Conservation (phyloP, 1,140 invertebrate genomes). For the Odontomachus brunneus region DNA sequence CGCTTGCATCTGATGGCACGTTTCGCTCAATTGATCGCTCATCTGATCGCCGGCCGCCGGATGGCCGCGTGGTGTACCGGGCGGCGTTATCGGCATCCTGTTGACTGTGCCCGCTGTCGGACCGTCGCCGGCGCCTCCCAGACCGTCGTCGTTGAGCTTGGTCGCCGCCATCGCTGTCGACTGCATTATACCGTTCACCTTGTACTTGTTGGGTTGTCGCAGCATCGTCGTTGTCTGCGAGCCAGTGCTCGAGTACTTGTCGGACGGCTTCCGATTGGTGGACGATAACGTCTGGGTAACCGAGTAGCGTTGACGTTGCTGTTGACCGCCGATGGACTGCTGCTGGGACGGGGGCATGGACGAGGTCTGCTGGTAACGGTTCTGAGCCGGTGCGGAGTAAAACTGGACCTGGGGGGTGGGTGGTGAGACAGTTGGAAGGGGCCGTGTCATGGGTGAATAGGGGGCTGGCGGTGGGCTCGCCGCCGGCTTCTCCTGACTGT, state of each 20-base stretch:
- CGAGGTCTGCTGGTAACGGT: conserved; percentile 74
- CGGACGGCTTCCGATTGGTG: conserved; percentile 66
- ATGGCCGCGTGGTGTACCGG: conserved; percentile 75
- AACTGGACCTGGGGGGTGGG: conserved; percentile 83
- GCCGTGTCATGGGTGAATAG: conserved; percentile 78
- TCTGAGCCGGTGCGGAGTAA: conserved; percentile 73
- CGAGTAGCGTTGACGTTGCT: conserved; percentile 62
- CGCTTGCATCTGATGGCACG: conserved; percentile 84
- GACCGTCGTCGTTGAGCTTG: conserved; percentile 71
- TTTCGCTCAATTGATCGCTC: conserved; percentile 77
- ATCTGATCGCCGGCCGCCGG: conserved; percentile 70
- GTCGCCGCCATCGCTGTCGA: conserved; percentile 39
- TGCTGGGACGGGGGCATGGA: conserved; percentile 63
- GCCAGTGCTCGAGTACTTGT: conserved; percentile 68
- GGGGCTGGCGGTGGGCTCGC: conserved; percentile 79
- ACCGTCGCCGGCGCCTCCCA: conserved; percentile 80
- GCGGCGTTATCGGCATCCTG: conserved; percentile 80
- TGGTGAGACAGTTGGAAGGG: conserved; percentile 80
- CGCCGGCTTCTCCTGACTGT: conserved; percentile 59
- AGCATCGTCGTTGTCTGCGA: conserved; percentile 68
- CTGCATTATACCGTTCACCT: conserved; percentile 80
- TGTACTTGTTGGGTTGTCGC: conserved; percentile 80
- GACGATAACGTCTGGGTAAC: conserved; percentile 47
- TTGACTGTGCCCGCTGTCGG: conserved; percentile 29
- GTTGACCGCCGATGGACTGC: conserved; percentile 23